phyloP scores from a whole-genome alignment of 2,797 vertebrate genomes.

The Austrolebias charrua region DNA sequence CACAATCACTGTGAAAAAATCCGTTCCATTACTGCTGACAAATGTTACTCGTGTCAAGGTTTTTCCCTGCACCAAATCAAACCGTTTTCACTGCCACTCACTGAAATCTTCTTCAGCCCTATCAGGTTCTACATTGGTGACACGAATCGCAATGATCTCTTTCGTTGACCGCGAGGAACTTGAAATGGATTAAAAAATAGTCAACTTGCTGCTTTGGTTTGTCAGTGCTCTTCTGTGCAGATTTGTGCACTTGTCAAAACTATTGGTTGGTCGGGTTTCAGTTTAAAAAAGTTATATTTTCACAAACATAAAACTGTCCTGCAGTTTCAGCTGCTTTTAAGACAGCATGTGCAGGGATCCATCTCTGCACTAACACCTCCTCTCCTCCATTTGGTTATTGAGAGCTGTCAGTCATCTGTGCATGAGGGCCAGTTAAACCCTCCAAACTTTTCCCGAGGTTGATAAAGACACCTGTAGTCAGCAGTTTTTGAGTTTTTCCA shows the following conservation, averaged over 20 bases:
- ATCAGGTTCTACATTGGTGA: conserved; percentile 35
- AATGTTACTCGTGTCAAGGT: conserved; percentile 47
- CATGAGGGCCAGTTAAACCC: background rate
- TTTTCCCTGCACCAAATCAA: conserved; percentile 36
- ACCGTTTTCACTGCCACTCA: conserved; percentile 12
- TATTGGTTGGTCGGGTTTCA: too few relatives aligned
- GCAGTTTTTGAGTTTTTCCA: background rate
- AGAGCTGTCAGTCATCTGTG: background rate
- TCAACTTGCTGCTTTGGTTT: background rate
- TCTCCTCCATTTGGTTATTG: background rate
- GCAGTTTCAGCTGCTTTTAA: background rate
- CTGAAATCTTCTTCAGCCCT: conserved; percentile 25
- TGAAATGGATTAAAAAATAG: conserved; percentile 31
- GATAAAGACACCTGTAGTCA: background rate
- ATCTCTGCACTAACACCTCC: background rate
- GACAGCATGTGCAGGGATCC: background rate
- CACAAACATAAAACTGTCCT: background rate
- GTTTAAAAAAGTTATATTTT: background rate
- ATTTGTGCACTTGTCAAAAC: background rate
- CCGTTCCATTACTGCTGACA: conserved; percentile 47
- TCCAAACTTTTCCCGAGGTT: background rate
- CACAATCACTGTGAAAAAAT: conserved; percentile 43
- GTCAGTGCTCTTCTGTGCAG: conserved; percentile 7
- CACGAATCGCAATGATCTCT: conserved; percentile 42
- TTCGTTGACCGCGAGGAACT: conserved; percentile 33